A percentile compares a stretch with the other conserved stretches of the same genome.
Evolutionary conservation across 2,113 vertebrate genomes (phyloP).

Genomic region (Mobula hypostoma): DNA sequence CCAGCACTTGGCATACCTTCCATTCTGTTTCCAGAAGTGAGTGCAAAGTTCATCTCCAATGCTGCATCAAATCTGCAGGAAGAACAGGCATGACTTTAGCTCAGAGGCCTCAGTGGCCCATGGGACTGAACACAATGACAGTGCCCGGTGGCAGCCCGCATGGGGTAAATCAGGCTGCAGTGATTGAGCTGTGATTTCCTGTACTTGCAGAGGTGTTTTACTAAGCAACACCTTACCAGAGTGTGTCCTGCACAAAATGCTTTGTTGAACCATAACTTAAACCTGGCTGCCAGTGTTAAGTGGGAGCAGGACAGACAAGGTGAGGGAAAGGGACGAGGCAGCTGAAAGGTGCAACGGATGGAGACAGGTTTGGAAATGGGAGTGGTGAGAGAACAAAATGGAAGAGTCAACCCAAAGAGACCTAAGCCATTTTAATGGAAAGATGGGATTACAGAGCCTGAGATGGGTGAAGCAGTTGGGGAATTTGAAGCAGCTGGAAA

Average conservation of each 20-base stretch:
- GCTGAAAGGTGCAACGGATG: background rate
- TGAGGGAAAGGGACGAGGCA: too few species aligned
- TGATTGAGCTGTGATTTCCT: background rate
- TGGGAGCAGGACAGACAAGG: too few species aligned
- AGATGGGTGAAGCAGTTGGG: background rate
- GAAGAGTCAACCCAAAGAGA: background rate
- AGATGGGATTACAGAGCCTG: background rate
- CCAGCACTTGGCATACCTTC: too few species aligned
- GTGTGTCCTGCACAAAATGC: too few species aligned
- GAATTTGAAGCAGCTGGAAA: background rate
- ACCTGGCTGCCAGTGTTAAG: too few species aligned
- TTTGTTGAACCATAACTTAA: too few species aligned
- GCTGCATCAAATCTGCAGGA: background rate
- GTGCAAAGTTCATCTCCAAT: background rate
- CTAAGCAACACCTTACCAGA: too few species aligned
- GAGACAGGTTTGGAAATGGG: background rate
- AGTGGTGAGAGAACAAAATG: background rate
- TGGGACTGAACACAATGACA: background rate
- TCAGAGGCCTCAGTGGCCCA: background rate
- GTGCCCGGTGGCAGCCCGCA: background rate
- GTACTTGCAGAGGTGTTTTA: too few species aligned
- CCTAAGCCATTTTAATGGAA: background rate
- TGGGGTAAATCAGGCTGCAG: background rate
- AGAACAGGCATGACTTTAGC: background rate
- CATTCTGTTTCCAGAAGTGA: background rate